Percentiles rank a stretch among this genome's conserved stretches.
Evolutionary conservation across 2,797 vertebrate genomes (phyloP).

Genomic region (Iguana delicatissima): DNA sequence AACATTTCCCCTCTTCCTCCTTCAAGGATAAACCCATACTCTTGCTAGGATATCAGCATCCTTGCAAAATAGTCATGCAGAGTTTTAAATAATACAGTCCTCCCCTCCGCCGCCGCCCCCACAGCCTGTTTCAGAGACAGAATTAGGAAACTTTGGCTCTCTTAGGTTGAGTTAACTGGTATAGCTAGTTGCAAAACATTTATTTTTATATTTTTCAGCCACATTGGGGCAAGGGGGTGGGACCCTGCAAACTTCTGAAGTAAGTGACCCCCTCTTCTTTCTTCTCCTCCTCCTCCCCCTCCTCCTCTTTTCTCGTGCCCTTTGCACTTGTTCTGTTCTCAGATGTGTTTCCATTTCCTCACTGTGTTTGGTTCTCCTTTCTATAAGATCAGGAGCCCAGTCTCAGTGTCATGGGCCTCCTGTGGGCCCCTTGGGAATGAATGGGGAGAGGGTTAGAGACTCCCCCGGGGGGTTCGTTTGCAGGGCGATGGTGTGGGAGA

Average conservation of each 20-base stretch:
- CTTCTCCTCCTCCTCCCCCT: not conserved
- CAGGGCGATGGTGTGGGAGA: not conserved
- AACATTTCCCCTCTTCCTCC: slow-evolving; percentile 25
- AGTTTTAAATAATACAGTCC: slow-evolving; percentile 55
- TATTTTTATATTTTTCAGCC: slow-evolving; percentile 85
- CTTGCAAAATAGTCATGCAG: slow-evolving; percentile 66
- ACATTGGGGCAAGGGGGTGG: slow-evolving; percentile 55
- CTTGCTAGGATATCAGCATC: slow-evolving; percentile 75
- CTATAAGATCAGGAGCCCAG: slow-evolving; percentile 10
- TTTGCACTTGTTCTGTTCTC: slow-evolving; percentile 78
- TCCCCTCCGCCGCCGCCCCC: no score
- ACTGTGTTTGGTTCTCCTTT: slow-evolving; percentile 73
- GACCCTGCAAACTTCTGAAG: slow-evolving; percentile 79
- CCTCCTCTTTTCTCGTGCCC: slow-evolving; percentile 64
- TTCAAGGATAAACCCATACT: slow-evolving; percentile 76
- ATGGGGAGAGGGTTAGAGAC: not conserved
- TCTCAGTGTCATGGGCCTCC: not conserved
- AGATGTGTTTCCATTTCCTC: slow-evolving; percentile 75
- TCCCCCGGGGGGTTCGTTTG: not conserved
- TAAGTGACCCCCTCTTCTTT: slow-evolving; percentile 67
- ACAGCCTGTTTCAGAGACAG: slow-evolving; percentile 71
- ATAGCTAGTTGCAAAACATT: slow-evolving; percentile 73
- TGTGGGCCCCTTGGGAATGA: not conserved
- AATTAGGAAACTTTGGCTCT: slow-evolving; percentile 48
- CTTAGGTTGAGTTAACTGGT: slow-evolving; percentile 69